Evolutionary conservation across 1,140 invertebrate species (phyloP), one percentile per base, ranked within the genome.

Genomic region (Stegodyphus dumicola): DNA sequence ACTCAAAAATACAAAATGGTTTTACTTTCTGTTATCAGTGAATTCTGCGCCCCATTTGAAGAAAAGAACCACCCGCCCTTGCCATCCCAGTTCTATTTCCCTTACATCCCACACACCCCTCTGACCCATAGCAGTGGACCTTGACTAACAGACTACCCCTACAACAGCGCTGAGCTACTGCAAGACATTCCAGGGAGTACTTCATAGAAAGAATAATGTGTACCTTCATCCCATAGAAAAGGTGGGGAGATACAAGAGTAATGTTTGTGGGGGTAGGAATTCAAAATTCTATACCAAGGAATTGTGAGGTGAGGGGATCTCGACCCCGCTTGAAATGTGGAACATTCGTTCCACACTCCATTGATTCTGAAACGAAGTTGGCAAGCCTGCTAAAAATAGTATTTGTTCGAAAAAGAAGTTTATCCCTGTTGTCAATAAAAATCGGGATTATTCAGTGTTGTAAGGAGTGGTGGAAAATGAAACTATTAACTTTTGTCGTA

Each of bases 151-250:
- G 71, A 84, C 71, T 48, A 69, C 64, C 54, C n/a, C 53, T 60
- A 15, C 56, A 15, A 60, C 9, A 11, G 15, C 56, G 15, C 56
- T 60, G 56, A 60, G 56, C 51, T 49, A 67, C 77, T 48, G 49
- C 56, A 70, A 51, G 64, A 51, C 81, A 85, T 85, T 85, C 81
- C 81, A 66, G 0, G 13, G 17, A 75, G 80, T 33, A 85, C 81
- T 85, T 70, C 73, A 85, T 77, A 67, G 64, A 85, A 76, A 85
- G 81, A 85, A 85, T 85, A 85, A 76, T 85, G 81, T 83, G 80
- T 83, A 83, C 80, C 70, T 67, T 75, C n/a, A 49, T 11, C 69
- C 18, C 71, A 83, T 83, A 75, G 80, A 83, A 83, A 33, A 75
- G 80, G 71, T 75, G 71, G 80, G 80, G 70, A 54, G 78, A 65